Conservation (phyloP, 2,888 invertebrate genomes). For the Prostheceraeus crozeri region DNA sequence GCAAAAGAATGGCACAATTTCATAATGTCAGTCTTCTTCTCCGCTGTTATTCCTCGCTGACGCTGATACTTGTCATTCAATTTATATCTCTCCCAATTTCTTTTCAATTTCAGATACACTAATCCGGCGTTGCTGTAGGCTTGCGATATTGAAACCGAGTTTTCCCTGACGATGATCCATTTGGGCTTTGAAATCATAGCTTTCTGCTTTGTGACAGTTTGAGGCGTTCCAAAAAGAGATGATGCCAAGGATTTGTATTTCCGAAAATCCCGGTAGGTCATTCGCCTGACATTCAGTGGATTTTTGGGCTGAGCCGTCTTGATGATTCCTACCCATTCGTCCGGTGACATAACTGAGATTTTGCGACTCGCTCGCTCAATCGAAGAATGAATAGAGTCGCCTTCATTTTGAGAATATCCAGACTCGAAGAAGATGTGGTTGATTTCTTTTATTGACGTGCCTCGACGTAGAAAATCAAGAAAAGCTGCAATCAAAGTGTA, state of each 20-base stretch:
- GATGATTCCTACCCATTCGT: slow-evolving; percentile 11
- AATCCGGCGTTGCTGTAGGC: too few relatives aligned
- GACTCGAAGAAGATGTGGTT: slow-evolving; percentile 1
- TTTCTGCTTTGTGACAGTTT: too few relatives aligned
- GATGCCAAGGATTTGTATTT: too few relatives aligned
- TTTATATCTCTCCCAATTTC: neutral
- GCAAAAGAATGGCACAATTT: slow-evolving; percentile 1
- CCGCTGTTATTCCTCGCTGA: neutral
- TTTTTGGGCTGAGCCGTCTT: slow-evolving; percentile 2
- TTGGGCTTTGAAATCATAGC: too few relatives aligned
- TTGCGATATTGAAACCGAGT: too few relatives aligned
- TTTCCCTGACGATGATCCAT: too few relatives aligned
- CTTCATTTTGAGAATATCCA: slow-evolving; percentile 6
- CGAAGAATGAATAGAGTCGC: neutral
- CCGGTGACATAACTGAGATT: too few relatives aligned
- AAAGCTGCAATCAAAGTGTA: too few relatives aligned
- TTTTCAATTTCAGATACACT: too few relatives aligned
- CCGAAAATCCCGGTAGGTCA: too few relatives aligned
- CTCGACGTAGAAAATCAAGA: neutral
- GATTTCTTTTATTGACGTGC: neutral
- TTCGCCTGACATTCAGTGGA: neutral
- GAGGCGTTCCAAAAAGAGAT: too few relatives aligned
- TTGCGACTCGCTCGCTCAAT: neutral
- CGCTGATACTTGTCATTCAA: neutral
- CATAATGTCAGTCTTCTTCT: slow-evolving; percentile 10